Base-by-base conservation (phyloP, 2,888 invertebrate species). In the Liodrosophila aerea region DNA sequence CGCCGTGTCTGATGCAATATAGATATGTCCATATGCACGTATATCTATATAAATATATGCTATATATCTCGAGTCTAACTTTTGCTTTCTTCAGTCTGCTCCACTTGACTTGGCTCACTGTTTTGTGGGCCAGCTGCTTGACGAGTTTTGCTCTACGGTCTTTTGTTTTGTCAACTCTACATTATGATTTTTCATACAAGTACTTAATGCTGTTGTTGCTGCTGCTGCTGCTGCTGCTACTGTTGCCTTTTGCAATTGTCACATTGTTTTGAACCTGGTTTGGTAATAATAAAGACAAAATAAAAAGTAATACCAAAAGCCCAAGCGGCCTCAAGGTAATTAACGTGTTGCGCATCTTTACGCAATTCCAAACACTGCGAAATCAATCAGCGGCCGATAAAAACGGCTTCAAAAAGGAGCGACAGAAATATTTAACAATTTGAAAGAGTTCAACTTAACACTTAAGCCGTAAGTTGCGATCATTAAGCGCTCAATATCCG, bases 231-330 rank as follows among this genome's bases (percentile, higher is more conserved):
- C 12, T 34, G 13, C 22, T 45, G 33, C 31, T 43, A 50, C 45
- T 36, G 53, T 57, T 22, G 5, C 37, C 73, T 78, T 61, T 78
- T 75, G 83, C 76, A 78, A 78, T 85, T 78, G 78, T 82, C 78
- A 75, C 85, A 78, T 82, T 78, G 78, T 77, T 67, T 76, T 34
- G 37, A 43, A 49, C 53, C 45, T 46, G 53, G 57, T 68, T 63
- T 54, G 41, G 52, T 31, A 67, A 67, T 11, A 27, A 8, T 15
- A 40, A 5, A n/a, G 5, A 16, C 37, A 13, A n/a, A n/a, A n/a
- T n/a, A n/a, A 7, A 2, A 37, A 37, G 22, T 22, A 22, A 22
- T 22, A 22, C 36, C 1, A 27, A 41, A 37, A 44, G 22, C 34
- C 49, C 37, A 1, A 40, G 40, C 36, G 54, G 57, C 22, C 44